A percentile compares a stretch with the other conserved stretches of the same genome.
Conservation (phyloP, 2,888 invertebrate species). For the Ophion obscuratus region DNA sequence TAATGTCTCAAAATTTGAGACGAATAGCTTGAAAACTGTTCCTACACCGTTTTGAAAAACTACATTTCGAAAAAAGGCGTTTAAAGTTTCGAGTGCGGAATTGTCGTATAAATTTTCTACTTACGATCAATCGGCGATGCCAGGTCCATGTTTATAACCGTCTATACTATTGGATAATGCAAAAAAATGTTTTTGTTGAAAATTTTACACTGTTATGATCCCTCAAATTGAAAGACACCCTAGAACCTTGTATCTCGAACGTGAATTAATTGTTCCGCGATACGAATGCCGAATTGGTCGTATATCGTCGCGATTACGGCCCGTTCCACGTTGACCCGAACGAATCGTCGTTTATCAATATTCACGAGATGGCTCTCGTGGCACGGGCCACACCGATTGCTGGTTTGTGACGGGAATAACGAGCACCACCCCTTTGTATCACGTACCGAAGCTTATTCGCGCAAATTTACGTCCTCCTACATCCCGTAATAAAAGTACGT, state of each 20-base stretch:
- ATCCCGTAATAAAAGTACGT: neutral
- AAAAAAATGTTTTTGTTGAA: too few relatives aligned
- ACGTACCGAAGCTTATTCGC: neutral
- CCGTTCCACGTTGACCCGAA: neutral
- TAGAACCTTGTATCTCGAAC: neutral
- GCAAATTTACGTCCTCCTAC: neutral
- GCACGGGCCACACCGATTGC: slow-evolving; percentile 41
- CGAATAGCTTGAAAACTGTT: too few relatives aligned
- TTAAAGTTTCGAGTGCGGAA: too few relatives aligned
- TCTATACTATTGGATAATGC: too few relatives aligned
- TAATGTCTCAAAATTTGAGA: too few relatives aligned
- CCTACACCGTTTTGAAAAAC: too few relatives aligned
- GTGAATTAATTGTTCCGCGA: neutral
- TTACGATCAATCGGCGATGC: too few relatives aligned
- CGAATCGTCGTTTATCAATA: slow-evolving; percentile 32
- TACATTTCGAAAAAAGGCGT: too few relatives aligned
- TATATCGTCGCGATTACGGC: neutral
- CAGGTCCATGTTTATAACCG: too few relatives aligned
- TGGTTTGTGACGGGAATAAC: slow-evolving; percentile 19
- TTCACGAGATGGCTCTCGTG: slow-evolving; percentile 31
- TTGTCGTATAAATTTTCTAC: too few relatives aligned
- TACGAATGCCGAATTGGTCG: neutral
- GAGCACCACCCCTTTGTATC: neutral
- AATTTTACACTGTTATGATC: too few relatives aligned
- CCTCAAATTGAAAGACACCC: neutral